Conservation (phyloP, 2,888 invertebrate species). For the Sphaerophoria taeniata region DNA sequence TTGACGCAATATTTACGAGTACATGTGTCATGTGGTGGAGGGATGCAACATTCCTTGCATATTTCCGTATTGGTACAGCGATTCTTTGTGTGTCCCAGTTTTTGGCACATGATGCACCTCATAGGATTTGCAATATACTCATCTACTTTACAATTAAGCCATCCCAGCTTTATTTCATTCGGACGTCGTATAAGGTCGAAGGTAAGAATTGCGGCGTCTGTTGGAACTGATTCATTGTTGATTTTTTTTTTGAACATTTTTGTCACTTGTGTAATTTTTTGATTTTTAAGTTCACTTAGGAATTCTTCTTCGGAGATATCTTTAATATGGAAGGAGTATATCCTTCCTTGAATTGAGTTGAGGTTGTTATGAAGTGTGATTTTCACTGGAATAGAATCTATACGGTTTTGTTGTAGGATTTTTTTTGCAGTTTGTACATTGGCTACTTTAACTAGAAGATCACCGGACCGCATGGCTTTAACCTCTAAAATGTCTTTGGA, state of each 20-base stretch:
- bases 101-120: conserved; percentile 42
- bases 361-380: conserved; percentile 1
- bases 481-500: too few relatives aligned
- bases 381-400: not conserved
- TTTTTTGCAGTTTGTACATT: too few relatives aligned
- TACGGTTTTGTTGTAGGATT: too few relatives aligned
- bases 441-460: too few relatives aligned
- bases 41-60: not conserved
- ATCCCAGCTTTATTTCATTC: conserved; percentile 30
- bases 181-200: conserved; percentile 46
- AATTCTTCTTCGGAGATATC: not conserved
- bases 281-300: not conserved
- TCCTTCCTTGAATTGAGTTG: not conserved
- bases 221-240: not conserved
- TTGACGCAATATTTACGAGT: not conserved
- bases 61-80: not conserved
- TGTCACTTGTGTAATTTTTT: not conserved
- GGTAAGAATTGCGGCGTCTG: not conserved
- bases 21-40: conserved; percentile 6
- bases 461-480: too few relatives aligned
- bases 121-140: conserved; percentile 53
- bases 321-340: not conserved
- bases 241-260: conserved; percentile 1
- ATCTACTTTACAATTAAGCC: conserved; percentile 40
- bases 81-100: conserved; percentile 35